Percentiles rank a stretch among this genome's conserved stretches.
These are phyloP conservation scores for Pinna nobilis DNA, from an alignment of 1,140 invertebrate genomes.

Conservation along the genomic window DNA sequence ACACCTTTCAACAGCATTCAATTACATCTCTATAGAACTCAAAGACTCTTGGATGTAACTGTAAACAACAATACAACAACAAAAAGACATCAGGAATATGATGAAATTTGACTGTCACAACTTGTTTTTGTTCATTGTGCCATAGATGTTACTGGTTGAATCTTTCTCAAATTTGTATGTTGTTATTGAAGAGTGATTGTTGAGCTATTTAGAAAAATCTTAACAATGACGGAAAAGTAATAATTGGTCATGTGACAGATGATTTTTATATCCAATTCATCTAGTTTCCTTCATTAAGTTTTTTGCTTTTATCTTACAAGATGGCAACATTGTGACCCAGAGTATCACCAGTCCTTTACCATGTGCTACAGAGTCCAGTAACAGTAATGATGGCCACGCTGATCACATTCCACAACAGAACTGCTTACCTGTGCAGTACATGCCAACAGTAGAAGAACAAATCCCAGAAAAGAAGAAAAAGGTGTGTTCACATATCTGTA, in stretches of 20 bases:
- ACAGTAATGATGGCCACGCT: conserved; percentile 50
- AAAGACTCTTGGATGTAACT: too few relatives aligned
- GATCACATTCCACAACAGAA: conserved; percentile 27
- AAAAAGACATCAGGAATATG: too few relatives aligned
- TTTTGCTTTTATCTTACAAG: conserved; percentile 32
- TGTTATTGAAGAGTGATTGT: background rate
- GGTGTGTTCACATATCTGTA: too few relatives aligned
- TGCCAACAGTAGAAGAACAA: conserved; percentile 77
- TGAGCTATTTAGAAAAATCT: background rate
- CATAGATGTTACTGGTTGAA: too few relatives aligned
- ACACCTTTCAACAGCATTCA: too few relatives aligned
- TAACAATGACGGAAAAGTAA: too few relatives aligned
- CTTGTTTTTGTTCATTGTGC: too few relatives aligned
- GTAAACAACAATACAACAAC: too few relatives aligned
- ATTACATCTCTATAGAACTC: too few relatives aligned
- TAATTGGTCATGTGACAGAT: too few relatives aligned
- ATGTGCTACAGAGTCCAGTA: conserved; percentile 54
- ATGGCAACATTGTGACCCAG: conserved; percentile 69
- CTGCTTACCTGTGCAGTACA: conserved; percentile 77
- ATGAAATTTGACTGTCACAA: too few relatives aligned
- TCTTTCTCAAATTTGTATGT: background rate
- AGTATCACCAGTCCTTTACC: conserved; percentile 68
- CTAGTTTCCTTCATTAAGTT: background rate
- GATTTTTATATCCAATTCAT: too few relatives aligned
- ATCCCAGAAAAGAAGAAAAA: conserved; percentile 69